Base-by-base conservation (phyloP, 2,888 invertebrate genomes). In the Omphaloscelis lunosa region DNA sequence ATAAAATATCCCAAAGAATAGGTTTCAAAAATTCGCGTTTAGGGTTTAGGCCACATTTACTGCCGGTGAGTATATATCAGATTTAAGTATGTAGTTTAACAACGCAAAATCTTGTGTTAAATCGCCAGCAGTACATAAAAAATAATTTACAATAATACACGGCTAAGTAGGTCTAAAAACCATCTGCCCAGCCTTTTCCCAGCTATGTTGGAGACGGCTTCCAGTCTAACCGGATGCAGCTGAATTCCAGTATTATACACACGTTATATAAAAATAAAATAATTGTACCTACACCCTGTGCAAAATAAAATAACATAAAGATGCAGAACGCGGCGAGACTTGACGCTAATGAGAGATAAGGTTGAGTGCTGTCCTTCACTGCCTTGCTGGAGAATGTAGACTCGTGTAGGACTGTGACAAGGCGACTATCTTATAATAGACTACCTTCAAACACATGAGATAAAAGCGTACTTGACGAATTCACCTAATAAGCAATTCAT, bases 331-430 rank as follows among this genome's bases (percentile, higher is more conserved):
- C 74, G 77, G 84, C 80, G 71, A 76, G 77, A 74, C 89, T 90
- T 86, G 86, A 86, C 88, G 86, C 90, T 92, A 93, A 93, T 92
- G 93, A 93, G 91, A 86, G 90, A 90, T 88, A 88, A 79, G 86
- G 87, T 87, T 80, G 79, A 91, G 91, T 85, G 90, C 81, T 84
- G 80, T 82, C 86, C 78, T 84, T 84, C 73, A 27, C 80, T 79
- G 79, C 72, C 76, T 74, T 74, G 63, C 56, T 79, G 63, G 56
- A 69, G 69, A 72, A 75, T 68, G 56, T 51, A 67, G 72, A 66
- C 77, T 8, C 63, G 56, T 69, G 69, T 58, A 41, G 61, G 61
- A 23, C 20, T 69, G 61, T 56, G 41, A 70, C 72, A 59, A 61
- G n/a, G 29, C 48, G 66, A 56, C 45, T 45, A 15, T 51, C 23